phyloP scores from a whole-genome alignment of 2,797 vertebrate genomes.

The Leptodactylus fallax region DNA sequence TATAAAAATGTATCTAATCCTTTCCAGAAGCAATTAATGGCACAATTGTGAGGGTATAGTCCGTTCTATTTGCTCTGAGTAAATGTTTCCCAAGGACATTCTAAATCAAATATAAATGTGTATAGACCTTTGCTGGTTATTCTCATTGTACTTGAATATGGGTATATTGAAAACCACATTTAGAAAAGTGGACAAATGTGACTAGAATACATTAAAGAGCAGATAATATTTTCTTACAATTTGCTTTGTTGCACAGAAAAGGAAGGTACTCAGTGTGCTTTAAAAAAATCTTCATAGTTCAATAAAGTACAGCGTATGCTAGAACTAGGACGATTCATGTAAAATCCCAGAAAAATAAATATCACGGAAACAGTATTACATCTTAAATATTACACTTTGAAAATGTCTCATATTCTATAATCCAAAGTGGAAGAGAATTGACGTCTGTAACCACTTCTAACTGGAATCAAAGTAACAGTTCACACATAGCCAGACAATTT shows the following conservation, averaged over 20 bases:
- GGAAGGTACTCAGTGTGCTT: conserved; percentile 6
- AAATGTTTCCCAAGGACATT: conserved; percentile 53
- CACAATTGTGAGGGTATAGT: conserved; percentile 37
- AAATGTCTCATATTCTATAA: not conserved
- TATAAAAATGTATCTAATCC: conserved; percentile 33
- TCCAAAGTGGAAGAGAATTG: not conserved
- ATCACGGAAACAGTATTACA: not conserved
- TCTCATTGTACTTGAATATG: conserved; percentile 38
- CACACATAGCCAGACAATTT: not conserved
- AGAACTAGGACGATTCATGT: not conserved
- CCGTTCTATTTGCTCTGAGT: conserved; percentile 35
- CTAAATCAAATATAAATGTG: conserved; percentile 52
- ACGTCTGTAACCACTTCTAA: not conserved
- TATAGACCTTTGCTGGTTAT: conserved; percentile 48
- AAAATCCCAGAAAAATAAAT: not conserved
- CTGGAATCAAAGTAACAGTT: not conserved
- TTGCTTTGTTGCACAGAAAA: not conserved
- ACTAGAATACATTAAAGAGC: conserved; percentile 50
- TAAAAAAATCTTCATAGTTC: conserved; percentile 1
- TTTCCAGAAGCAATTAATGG: conserved; percentile 40
- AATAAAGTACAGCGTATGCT: not conserved
- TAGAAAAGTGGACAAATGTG: conserved; percentile 44
- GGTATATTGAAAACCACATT: conserved; percentile 42
- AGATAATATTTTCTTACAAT: conserved; percentile 23
- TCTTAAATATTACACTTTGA: not conserved